Percentiles rank a stretch among this genome's conserved stretches.
Conservation (phyloP, 2,888 invertebrate genomes). For the Trachelus iudaicus region DNA sequence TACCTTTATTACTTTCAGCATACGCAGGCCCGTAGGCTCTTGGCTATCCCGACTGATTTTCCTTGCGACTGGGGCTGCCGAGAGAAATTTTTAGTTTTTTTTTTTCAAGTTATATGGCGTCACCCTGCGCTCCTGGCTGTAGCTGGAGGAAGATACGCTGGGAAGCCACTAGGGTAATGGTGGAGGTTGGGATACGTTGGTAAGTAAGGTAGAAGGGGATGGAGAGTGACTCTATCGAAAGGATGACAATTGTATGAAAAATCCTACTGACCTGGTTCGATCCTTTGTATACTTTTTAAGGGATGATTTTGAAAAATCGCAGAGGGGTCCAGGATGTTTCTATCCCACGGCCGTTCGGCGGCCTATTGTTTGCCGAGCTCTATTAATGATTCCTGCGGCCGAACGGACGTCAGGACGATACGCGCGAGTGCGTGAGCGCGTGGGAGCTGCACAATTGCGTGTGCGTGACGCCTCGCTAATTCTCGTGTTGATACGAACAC, state of each 20-base stretch:
- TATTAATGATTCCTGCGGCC: constrained; percentile 19
- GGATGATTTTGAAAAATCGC: background rate
- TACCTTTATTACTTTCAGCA: background rate
- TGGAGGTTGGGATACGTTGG: background rate
- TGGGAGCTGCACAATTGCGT: background rate
- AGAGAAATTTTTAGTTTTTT: background rate
- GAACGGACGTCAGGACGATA: background rate
- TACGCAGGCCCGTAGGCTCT: background rate
- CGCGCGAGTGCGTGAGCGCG: background rate
- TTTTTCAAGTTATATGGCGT: background rate
- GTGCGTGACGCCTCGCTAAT: constrained; percentile 8
- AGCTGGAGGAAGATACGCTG: background rate
- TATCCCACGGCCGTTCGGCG: constrained; percentile 8
- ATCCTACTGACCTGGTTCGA: background rate
- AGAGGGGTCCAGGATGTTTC: background rate
- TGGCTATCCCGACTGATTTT: background rate
- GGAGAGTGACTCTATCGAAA: background rate
- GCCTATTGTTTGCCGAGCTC: constrained; percentile 19
- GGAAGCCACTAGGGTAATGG: background rate
- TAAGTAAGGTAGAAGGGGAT: background rate
- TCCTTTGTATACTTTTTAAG: background rate
- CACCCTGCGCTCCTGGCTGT: background rate
- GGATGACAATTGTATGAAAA: background rate
- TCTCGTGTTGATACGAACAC: constrained; percentile 14
- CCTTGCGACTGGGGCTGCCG: background rate